Evolutionary conservation across 2,113 vertebrate species (phyloP).

Genomic region (Zapus hudsonius): DNA sequence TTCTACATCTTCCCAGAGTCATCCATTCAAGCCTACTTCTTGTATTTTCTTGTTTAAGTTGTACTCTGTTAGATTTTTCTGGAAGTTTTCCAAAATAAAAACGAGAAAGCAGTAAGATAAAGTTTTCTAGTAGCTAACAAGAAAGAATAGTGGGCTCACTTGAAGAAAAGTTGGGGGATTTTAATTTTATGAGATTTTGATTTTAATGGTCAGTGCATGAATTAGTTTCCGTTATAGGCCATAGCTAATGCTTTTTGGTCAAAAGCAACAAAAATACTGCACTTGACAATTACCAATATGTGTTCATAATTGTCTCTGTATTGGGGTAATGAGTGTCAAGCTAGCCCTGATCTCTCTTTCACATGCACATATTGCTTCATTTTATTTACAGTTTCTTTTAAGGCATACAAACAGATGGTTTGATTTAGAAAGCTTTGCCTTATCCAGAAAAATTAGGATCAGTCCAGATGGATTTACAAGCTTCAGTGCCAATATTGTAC

Average conservation of each 20-base stretch:
- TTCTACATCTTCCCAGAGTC: not conserved
- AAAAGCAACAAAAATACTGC: not conserved
- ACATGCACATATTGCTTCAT: slow-evolving; percentile 62
- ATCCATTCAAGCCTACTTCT: not conserved
- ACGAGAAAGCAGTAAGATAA: not conserved
- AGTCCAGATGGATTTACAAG: slow-evolving; percentile 84
- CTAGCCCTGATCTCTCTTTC: slow-evolving; percentile 54
- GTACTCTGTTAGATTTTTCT: not conserved
- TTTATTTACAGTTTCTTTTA: slow-evolving; percentile 75
- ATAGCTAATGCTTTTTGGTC: slow-evolving; percentile 12
- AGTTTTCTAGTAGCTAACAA: not conserved
- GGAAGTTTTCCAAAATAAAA: not conserved
- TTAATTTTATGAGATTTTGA: slow-evolving; percentile 1
- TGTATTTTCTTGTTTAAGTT: slow-evolving; percentile 13
- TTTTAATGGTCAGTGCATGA: slow-evolving; percentile 15
- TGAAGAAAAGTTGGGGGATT: not conserved
- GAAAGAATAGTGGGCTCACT: not conserved
- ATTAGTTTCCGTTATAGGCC: slow-evolving; percentile 22
- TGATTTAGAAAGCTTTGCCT: slow-evolving; percentile 83
- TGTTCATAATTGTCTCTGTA: slow-evolving; percentile 9
- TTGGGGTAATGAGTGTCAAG: slow-evolving; percentile 48
- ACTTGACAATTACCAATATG: slow-evolving; percentile 33
- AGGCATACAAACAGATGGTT: slow-evolving; percentile 82
- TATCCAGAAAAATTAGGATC: slow-evolving; percentile 77
- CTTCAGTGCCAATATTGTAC: slow-evolving; percentile 82